Conservation (phyloP, 2,888 invertebrate genomes). For the Epinotia brunnichana region DNA sequence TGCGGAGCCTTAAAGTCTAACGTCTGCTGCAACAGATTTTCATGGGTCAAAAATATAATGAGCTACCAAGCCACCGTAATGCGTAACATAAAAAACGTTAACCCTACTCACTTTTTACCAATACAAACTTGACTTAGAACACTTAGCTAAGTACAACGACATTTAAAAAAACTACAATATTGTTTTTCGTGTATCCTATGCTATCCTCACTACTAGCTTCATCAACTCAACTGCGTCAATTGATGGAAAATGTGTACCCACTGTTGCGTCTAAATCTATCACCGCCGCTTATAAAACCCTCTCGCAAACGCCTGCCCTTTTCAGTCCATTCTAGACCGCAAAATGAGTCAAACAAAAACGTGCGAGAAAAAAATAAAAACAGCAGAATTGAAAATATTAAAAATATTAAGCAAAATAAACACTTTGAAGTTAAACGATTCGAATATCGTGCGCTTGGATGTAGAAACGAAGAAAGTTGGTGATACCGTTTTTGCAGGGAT, state of each 20-base stretch:
- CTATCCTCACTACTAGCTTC: constrained; percentile 18
- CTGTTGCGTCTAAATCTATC: constrained; percentile 52
- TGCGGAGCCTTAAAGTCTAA: too few species aligned
- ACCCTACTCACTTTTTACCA: too few species aligned
- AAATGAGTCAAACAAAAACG: constrained; percentile 59
- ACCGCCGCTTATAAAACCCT: constrained; percentile 57
- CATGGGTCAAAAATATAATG: too few species aligned
- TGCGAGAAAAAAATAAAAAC: constrained; percentile 70
- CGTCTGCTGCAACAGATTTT: too few species aligned
- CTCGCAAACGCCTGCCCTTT: constrained; percentile 47
- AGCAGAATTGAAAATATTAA: constrained; percentile 68
- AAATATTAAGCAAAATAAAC: constrained; percentile 70
- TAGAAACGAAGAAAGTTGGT: constrained; percentile 46
- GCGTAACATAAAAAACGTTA: too few species aligned
- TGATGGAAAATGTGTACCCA: constrained; percentile 32
- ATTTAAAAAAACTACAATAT: background rate
- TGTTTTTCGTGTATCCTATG: background rate
- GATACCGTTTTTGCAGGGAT: constrained; percentile 30
- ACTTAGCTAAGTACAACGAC: background rate
- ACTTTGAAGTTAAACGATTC: constrained; percentile 61
- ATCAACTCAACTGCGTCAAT: constrained; percentile 32
- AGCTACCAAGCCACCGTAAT: too few species aligned
- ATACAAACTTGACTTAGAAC: too few species aligned
- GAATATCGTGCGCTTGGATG: constrained; percentile 59
- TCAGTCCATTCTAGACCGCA: constrained; percentile 52